phyloP scores from a whole-genome alignment of 1,140 invertebrate species.

The Drosophila pseudoananassae region DNA sequence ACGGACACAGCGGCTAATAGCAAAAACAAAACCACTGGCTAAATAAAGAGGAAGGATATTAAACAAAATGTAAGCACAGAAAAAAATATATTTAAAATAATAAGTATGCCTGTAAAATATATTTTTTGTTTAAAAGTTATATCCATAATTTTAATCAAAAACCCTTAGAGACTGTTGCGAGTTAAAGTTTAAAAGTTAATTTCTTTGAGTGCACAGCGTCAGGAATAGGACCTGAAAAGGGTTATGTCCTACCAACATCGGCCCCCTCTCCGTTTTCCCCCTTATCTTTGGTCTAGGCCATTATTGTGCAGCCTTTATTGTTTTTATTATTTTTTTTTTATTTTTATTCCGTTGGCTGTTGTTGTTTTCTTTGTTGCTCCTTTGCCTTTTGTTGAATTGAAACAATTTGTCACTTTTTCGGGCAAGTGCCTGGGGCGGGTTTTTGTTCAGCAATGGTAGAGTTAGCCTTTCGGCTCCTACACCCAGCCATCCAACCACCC shows the following conservation, averaged over 20 bases:
- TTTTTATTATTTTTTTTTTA: constrained; percentile 33
- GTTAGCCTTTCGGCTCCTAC: background rate
- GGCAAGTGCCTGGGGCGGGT: constrained; percentile 59
- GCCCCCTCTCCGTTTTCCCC: constrained; percentile 5
- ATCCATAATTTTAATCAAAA: no score
- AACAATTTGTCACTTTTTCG: constrained; percentile 80
- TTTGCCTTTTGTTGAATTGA: constrained; percentile 78
- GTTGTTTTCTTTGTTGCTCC: constrained; percentile 36
- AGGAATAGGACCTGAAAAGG: constrained; percentile 50
- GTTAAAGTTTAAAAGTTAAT: background rate
- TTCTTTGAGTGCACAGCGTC: constrained; percentile 19
- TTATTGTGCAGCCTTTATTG: constrained; percentile 48
- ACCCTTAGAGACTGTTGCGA: no score
- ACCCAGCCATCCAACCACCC: background rate
- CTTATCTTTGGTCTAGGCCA: constrained; percentile 42
- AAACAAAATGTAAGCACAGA: constrained; percentile 8
- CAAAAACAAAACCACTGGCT: constrained; percentile 56
- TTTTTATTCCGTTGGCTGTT: constrained; percentile 40
- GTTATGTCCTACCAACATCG: constrained; percentile 46
- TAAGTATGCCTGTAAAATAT: background rate
- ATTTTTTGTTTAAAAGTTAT: background rate
- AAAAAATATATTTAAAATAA: constrained; percentile 1
- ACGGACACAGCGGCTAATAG: constrained; percentile 70
- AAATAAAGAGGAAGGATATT: constrained; percentile 18
- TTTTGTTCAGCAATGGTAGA: constrained; percentile 45